These are phyloP conservation scores for Microplitis mediator DNA, from an alignment of 1,140 invertebrate species.

Conservation along the genomic window DNA sequence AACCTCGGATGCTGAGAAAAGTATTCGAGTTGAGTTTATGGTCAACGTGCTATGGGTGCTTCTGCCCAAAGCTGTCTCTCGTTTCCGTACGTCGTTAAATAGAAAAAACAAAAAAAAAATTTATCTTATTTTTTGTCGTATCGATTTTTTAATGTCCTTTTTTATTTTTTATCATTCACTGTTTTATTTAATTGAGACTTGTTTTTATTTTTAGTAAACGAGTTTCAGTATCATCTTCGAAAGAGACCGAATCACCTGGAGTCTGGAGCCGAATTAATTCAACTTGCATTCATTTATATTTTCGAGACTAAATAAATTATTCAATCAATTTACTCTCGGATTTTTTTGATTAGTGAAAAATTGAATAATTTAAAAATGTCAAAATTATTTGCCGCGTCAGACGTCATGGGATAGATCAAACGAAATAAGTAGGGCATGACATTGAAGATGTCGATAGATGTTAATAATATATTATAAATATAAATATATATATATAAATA, in stretches of 20 bases:
- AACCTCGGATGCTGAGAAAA: slow-evolving; percentile 7
- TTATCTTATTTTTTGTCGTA: not conserved
- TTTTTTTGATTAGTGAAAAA: too few relatives aligned
- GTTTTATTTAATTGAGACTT: slow-evolving; percentile 52
- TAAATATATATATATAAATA: too few relatives aligned
- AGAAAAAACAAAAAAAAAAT: slow-evolving; percentile 14
- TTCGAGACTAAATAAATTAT: too few relatives aligned
- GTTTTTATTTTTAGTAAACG: slow-evolving; percentile 50
- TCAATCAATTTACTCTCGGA: too few relatives aligned
- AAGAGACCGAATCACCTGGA: slow-evolving; percentile 29
- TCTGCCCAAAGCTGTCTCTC: not conserved
- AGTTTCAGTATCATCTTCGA: slow-evolving; percentile 47
- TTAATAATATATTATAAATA: slow-evolving; percentile 22
- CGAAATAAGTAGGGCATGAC: slow-evolving; percentile 38
- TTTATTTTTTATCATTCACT: slow-evolving; percentile 20
- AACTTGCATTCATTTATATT: not conserved
- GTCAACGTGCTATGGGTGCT: too few relatives aligned
- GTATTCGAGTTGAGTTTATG: slow-evolving; percentile 2
- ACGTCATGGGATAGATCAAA: slow-evolving; percentile 8
- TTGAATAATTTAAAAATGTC: not conserved
- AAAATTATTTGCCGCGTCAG: not conserved
- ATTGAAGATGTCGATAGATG: slow-evolving; percentile 30
- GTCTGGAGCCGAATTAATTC: not conserved
- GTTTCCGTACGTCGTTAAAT: not conserved
- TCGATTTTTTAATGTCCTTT: slow-evolving; percentile 1